phyloP scores from a whole-genome alignment of 2,113 vertebrate species.

The Saguinus imperator region DNA sequence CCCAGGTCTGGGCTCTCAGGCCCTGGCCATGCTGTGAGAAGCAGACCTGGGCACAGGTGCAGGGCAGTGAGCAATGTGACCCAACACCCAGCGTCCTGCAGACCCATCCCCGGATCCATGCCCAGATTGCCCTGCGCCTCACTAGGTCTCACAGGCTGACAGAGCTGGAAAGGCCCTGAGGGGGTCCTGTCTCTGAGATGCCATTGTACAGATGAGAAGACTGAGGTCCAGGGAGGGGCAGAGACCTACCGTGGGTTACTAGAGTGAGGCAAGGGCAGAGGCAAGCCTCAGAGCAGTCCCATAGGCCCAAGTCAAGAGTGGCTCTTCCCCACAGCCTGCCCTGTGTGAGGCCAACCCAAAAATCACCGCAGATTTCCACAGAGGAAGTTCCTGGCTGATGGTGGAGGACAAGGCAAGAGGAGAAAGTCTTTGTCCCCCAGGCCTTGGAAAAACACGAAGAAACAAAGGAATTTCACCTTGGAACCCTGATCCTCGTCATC shows the following conservation, averaged over 20 bases:
- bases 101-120: too few relatives aligned
- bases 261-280: not conserved
- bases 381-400: too few relatives aligned
- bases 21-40: not conserved
- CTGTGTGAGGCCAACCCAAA: too few relatives aligned
- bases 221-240: not conserved
- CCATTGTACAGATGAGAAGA: not conserved
- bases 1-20: not conserved
- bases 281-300: not conserved
- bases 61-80: not conserved
- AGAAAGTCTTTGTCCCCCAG: not conserved
- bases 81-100: not conserved
- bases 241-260: not conserved
- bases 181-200: not conserved
- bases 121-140: not conserved
- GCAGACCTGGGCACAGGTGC: not conserved
- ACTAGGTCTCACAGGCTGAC: not conserved
- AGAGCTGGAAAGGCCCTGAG: not conserved
- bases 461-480: constrained; percentile 54
- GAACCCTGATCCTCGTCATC: not conserved
- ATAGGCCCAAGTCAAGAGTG: not conserved
- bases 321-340: not conserved
- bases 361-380: too few relatives aligned
- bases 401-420: too few relatives aligned
- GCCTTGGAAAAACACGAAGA: constrained; percentile 11